Conservation (phyloP, 2,888 invertebrate species). For the Chromoteleia sp. region DNA sequence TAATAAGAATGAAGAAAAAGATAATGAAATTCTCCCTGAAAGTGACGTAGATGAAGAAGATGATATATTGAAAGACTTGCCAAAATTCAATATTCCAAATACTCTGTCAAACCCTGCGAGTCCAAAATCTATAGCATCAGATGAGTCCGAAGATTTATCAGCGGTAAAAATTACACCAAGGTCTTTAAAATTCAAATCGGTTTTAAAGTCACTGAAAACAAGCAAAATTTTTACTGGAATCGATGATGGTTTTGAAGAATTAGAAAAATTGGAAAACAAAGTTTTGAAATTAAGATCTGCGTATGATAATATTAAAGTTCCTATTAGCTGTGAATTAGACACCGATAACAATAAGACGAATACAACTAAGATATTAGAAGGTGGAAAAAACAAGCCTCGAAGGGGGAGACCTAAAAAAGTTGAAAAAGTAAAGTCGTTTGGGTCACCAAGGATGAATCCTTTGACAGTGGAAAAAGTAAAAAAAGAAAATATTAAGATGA, state of each 20-base stretch:
- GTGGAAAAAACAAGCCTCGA: neutral
- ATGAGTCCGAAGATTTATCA: conserved; percentile 5
- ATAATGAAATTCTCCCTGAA: conserved; percentile 21
- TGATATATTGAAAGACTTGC: conserved; percentile 46
- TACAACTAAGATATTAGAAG: neutral
- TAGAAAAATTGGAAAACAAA: conserved; percentile 43
- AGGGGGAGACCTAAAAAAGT: conserved; percentile 1
- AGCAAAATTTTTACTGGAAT: conserved; percentile 58
- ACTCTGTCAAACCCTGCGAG: conserved; percentile 52
- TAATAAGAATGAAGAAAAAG: neutral
- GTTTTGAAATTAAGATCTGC: conserved; percentile 52
- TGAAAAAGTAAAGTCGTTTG: neutral
- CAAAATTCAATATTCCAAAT: conserved; percentile 49
- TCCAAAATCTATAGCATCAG: conserved; percentile 33
- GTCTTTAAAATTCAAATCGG: conserved; percentile 49
- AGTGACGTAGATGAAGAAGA: conserved; percentile 42
- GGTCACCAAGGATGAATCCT: conserved; percentile 34
- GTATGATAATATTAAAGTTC: conserved; percentile 45
- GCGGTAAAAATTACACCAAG: conserved; percentile 20
- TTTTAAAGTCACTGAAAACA: conserved; percentile 25
- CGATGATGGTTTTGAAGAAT: conserved; percentile 53
- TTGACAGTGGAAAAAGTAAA: conserved; percentile 17
- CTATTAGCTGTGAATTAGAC: conserved; percentile 6
- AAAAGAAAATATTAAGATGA: conserved; percentile 1
- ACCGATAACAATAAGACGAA: neutral